Conservation (phyloP, 2,113 vertebrate species). For the Siphamia tubifer region DNA sequence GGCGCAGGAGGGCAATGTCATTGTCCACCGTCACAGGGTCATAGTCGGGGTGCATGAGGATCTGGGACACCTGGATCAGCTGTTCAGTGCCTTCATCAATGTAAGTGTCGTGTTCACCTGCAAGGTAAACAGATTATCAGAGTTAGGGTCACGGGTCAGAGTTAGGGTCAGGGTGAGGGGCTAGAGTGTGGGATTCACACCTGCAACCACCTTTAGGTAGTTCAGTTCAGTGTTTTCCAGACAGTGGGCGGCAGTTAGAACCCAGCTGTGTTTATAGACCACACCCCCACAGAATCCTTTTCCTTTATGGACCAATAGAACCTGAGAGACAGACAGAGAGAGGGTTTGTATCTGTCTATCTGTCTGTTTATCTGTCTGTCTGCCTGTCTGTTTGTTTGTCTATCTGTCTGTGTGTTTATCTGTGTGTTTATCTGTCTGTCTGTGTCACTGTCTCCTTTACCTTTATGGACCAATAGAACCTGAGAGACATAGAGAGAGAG, state of each 20-base stretch:
- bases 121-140: constrained; percentile 4
- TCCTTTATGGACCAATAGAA: constrained; percentile 72
- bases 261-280: constrained; percentile 84
- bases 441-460: too few relatives aligned
- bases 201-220: constrained; percentile 80
- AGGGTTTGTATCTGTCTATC: too few relatives aligned
- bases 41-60: constrained; percentile 80
- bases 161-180: background rate
- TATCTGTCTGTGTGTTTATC: too few relatives aligned
- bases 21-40: constrained; percentile 64
- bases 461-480: too few relatives aligned
- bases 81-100: constrained; percentile 84
- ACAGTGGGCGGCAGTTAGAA: constrained; percentile 93
- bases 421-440: too few relatives aligned
- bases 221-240: constrained; percentile 62
- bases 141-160: background rate
- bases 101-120: constrained; percentile 84
- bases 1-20: constrained; percentile 86
- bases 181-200: constrained; percentile 62
- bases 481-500: too few relatives aligned
- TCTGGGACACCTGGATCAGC: constrained; percentile 60
- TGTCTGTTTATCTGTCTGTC: too few relatives aligned
- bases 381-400: too few relatives aligned
- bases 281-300: constrained; percentile 85
- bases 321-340: constrained; percentile 65